Percentiles rank a stretch among this genome's conserved stretches.
These are phyloP conservation scores for Danaus chrysippus DNA, from an alignment of 2,888 invertebrate species.

Conservation along the genomic window DNA sequence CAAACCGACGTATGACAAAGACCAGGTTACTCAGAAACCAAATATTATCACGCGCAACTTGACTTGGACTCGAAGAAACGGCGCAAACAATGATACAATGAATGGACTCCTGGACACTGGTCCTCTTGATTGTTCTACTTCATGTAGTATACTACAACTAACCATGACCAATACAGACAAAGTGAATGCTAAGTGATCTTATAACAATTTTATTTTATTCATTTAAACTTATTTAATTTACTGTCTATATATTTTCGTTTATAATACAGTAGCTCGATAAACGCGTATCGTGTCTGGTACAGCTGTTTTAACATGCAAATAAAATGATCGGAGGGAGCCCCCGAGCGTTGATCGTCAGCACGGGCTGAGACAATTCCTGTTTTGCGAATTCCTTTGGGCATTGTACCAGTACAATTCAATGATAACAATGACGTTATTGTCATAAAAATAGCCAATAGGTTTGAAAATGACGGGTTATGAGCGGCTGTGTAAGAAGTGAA, in stretches of 20 bases:
- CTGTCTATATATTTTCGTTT: background rate
- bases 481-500: slow-evolving; percentile 61
- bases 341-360: slow-evolving; percentile 59
- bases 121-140: slow-evolving; percentile 22
- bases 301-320: slow-evolving; percentile 17
- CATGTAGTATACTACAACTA: slow-evolving; percentile 18
- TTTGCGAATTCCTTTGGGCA: slow-evolving; percentile 68
- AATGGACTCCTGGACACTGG: slow-evolving; percentile 33
- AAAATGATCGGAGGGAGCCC: slow-evolving; percentile 36
- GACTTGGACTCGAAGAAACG: slow-evolving; percentile 39
- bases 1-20: slow-evolving; percentile 59
- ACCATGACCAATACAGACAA: slow-evolving; percentile 10
- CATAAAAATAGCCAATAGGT: slow-evolving; percentile 77
- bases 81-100: slow-evolving; percentile 47
- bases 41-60: slow-evolving; percentile 75
- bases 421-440: slow-evolving; percentile 70
- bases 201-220: background rate
- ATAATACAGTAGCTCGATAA: background rate
- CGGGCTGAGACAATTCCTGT: slow-evolving; percentile 73
- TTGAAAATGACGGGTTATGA: slow-evolving; percentile 76
- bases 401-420: slow-evolving; percentile 60
- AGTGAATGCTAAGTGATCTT: too few relatives aligned
- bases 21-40: slow-evolving; percentile 61
- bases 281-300: slow-evolving; percentile 1
- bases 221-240: background rate